Base-by-base conservation (phyloP, 2,888 invertebrate genomes). In the Zaprionus bogoriensis region DNA sequence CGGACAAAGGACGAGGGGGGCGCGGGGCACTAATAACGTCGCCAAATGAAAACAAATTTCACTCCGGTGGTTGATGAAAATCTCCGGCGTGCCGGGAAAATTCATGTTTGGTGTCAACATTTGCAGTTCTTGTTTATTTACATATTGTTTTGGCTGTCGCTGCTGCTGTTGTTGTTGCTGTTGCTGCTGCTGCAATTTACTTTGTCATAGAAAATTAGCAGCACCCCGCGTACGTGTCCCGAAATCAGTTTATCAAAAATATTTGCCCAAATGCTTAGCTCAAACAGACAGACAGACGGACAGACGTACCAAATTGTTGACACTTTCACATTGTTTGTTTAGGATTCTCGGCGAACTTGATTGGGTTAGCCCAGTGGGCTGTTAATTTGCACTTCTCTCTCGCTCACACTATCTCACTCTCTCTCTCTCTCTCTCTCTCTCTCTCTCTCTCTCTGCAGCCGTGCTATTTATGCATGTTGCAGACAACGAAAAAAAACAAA, bases 161-260 rank as follows among this genome's bases (percentile, higher is more conserved):
- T 47, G 28, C 25, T 45, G 42, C 17, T 36, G 45, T 27, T 27
- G 5, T 6, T 7, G 28, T 44, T 42, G 44, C 4, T 42, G 19
- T 39, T 50, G 25, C 20, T 47, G 25, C 20, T 44, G 47, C 20
- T 41, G 51, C 39, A 45, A 47, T 50, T 50, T 58, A 46, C 36
- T 54, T 54, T 53, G 65, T 67, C 53, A 66, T 58, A 51, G 74
- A 77, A 82, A 79, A 82, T 79, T 79, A 82, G 83, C 79, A 79
- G 68, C 77, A 59, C 17, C 53, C 57, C 54, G 9, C n/a, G 44
- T 42, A 60, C 44, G 59, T 67, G 69, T 67, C 63, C 50, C 59
- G 52, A 80, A 81, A 83, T 84, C 83, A 80, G 80, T 79, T 77
- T 70, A 66, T 70, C 77, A 74, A 81, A 76, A 81, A 80, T 83